Evolutionary conservation across 2,797 vertebrate species (phyloP), one percentile per base, ranked within the genome.

Genomic region (Etheostoma perlongum): DNA sequence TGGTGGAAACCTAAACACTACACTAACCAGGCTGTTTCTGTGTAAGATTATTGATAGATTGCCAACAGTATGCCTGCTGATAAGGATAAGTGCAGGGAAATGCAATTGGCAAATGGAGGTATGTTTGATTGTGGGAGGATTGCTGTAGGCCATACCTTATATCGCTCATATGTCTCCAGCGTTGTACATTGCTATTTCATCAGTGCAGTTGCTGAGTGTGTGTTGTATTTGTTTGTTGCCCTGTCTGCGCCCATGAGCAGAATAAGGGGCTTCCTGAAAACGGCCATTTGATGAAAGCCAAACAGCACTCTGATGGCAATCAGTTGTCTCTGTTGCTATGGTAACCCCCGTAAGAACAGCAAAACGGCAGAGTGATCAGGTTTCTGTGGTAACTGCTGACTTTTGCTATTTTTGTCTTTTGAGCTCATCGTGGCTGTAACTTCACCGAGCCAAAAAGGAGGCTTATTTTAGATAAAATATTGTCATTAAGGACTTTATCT

Each of bases 251-350:
- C 65, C 57, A 42, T 27, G 55, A 81, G 61, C 64, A 68, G 89
- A 80, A 84, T 85, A 82, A 83, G 83, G 82, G 83, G 88, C 91
- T 90, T 87, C 83, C 85, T 81, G 87, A 89, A 91, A 91, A 85
- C 64, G 83, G 87, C 84, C 89, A 68, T 87, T 85, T 85, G 76
- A 89, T 91, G 49, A 82, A 90, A 85, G 88, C 72, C 42, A 62
- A 84, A 68, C 78, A 33, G 85, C 83, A 65, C 74, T 82, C 88
- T 94, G 87, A 85, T 85, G 82, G 86, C 88, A 88, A 84, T 91
- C 93, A 85, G 80, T 90, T 94, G 93, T 88, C 93, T 93, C 92
- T 92, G 95, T 97, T 94, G 94, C 96, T 82, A 87, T 95, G 94
- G 95, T 89, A 94, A 94, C 94, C 78, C 85, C 69, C 7, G 25